These are phyloP conservation scores for Sinhomidia bicolor DNA, from an alignment of 2,888 invertebrate genomes.

Conservation along the genomic window DNA sequence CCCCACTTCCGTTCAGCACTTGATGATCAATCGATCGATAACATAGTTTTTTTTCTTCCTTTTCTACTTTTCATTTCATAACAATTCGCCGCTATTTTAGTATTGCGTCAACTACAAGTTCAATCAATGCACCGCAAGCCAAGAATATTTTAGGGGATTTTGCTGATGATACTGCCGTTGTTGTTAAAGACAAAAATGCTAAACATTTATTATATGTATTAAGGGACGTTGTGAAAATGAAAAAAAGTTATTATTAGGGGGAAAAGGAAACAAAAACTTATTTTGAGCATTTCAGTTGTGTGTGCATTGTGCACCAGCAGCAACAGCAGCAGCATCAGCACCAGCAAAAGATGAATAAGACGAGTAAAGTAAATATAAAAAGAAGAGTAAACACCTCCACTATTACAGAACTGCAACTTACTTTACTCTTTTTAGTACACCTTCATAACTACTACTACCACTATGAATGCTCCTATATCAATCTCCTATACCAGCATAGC, in stretches of 20 bases:
- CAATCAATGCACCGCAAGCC: background rate
- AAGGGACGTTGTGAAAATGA: constrained; percentile 72
- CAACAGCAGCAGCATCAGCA: background rate
- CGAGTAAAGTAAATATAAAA: constrained; percentile 48
- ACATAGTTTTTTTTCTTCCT: too few species aligned
- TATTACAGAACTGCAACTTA: background rate
- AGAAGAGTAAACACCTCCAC: constrained; percentile 65
- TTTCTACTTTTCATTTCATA: background rate
- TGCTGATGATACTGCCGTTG: constrained; percentile 28
- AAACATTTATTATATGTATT: constrained; percentile 71
- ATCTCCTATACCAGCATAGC: constrained; percentile 31
- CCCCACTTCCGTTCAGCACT: background rate
- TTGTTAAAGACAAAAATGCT: constrained; percentile 70
- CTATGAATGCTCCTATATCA: background rate
- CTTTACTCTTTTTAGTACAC: constrained; percentile 38
- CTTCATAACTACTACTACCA: background rate
- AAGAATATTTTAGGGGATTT: constrained; percentile 29
- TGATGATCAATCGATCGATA: too few species aligned
- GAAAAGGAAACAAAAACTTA: constrained; percentile 65
- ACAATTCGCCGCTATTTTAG: background rate
- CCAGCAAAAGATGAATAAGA: constrained; percentile 34
- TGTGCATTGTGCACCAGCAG: background rate
- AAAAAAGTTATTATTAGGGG: constrained; percentile 61
- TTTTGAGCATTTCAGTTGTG: constrained; percentile 44
- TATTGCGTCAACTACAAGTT: background rate